Evolutionary conservation across 2,797 vertebrate genomes (phyloP).

Genomic region (Chelonia mydas): DNA sequence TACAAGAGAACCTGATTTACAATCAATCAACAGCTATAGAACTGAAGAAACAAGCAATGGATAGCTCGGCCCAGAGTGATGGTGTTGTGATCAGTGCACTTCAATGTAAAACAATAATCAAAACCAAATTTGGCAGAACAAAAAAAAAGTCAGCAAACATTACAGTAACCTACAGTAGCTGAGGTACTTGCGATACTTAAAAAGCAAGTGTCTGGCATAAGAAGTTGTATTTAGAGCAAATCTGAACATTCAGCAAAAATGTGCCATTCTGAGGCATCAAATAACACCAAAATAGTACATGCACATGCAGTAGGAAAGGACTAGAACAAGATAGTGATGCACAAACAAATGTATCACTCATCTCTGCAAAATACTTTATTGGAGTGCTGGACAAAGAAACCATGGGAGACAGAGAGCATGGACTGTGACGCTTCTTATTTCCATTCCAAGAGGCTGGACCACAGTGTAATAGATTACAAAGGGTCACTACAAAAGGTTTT

Average conservation of each 20-base stretch:
- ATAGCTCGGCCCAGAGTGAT: background rate
- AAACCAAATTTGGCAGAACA: conserved; percentile 33
- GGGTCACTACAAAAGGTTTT: background rate
- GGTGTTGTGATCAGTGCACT: background rate
- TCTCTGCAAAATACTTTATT: background rate
- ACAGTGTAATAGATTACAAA: background rate
- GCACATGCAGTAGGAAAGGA: background rate
- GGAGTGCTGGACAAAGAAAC: background rate
- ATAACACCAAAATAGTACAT: background rate
- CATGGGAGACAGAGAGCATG: background rate
- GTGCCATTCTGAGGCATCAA: background rate
- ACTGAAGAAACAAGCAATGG: background rate
- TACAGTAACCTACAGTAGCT: conserved; percentile 10
- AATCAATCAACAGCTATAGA: background rate
- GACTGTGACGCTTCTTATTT: background rate
- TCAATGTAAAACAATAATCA: background rate
- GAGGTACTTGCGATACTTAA: conserved; percentile 28
- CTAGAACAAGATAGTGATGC: background rate
- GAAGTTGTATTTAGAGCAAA: conserved; percentile 24
- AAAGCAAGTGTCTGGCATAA: conserved; percentile 36
- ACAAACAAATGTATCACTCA: background rate
- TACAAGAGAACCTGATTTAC: background rate
- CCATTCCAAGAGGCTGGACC: background rate
- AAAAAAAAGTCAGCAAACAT: background rate
- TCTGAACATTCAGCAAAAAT: background rate